Percentiles rank a stretch among this genome's conserved stretches.
Evolutionary conservation across 2,888 invertebrate species (phyloP).

Genomic region (Fabriciana adippe): DNA sequence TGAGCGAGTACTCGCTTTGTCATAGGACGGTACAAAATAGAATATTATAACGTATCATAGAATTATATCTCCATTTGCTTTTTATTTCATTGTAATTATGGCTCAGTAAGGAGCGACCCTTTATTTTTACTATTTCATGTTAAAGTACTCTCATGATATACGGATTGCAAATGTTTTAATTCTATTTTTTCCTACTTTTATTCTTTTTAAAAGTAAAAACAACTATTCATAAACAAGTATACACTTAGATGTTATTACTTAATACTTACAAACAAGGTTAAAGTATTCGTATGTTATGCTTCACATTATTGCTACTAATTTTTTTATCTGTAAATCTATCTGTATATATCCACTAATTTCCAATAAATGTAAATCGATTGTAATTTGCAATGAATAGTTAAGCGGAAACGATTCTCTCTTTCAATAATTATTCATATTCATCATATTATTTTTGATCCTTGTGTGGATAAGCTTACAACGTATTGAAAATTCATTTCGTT

Average conservation of each 20-base stretch:
- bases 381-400: no score
- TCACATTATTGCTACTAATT: neutral
- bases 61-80: conserved; percentile 8
- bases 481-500: no score
- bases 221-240: no score
- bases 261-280: neutral
- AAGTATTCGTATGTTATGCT: no score
- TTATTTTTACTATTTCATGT: neutral
- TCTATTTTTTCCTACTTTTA: conserved; percentile 4
- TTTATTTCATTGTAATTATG: conserved; percentile 14
- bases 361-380: no score
- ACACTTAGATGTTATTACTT: neutral
- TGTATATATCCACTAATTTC: neutral
- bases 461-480: no score
- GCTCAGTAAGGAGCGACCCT: neutral
- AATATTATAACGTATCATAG: conserved; percentile 1
- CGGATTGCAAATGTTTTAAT: conserved; percentile 13
- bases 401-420: no score
- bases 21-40: neutral
- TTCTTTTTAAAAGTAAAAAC: neutral
- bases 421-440: no score
- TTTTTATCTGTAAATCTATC: neutral
- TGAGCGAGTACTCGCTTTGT: conserved; percentile 9
- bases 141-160: conserved; percentile 8
- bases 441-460: no score